A percentile compares a stretch with the other conserved stretches of the same genome.
Conservation (phyloP, 2,888 invertebrate genomes). For the Dendrolimus houi region DNA sequence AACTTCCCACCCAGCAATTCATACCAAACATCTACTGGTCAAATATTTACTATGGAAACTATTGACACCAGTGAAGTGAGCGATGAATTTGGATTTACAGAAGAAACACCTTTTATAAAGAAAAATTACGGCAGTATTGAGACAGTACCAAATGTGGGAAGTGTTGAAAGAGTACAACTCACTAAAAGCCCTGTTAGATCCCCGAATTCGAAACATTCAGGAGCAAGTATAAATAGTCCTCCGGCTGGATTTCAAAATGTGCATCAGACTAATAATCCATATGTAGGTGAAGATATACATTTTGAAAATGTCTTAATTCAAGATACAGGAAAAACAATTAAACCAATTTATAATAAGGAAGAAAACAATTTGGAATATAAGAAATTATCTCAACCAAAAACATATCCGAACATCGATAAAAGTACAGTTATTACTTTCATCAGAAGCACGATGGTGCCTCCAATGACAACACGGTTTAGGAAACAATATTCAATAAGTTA, state of each 20-base stretch:
- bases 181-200: conserved; percentile 29
- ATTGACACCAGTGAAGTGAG: background rate
- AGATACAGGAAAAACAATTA: conserved; percentile 6
- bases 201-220: conserved; percentile 11
- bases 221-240: too few species aligned
- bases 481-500: too few species aligned
- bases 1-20: background rate
- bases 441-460: too few species aligned
- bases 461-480: too few species aligned
- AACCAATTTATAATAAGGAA: conserved; percentile 4
- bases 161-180: conserved; percentile 31
- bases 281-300: conserved; percentile 1
- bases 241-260: background rate
- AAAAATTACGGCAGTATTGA: conserved; percentile 20
- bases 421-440: too few species aligned
- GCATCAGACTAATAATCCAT: background rate
- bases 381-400: too few species aligned
- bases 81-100: conserved; percentile 5
- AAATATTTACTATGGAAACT: background rate
- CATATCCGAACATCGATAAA: too few species aligned
- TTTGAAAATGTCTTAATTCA: conserved; percentile 5
- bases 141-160: conserved; percentile 33
- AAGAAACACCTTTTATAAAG: background rate
- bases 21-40: background rate
- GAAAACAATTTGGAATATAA: conserved; percentile 1